phyloP scores from a whole-genome alignment of 2,888 invertebrate genomes.

The Drosophila demipolita region DNA sequence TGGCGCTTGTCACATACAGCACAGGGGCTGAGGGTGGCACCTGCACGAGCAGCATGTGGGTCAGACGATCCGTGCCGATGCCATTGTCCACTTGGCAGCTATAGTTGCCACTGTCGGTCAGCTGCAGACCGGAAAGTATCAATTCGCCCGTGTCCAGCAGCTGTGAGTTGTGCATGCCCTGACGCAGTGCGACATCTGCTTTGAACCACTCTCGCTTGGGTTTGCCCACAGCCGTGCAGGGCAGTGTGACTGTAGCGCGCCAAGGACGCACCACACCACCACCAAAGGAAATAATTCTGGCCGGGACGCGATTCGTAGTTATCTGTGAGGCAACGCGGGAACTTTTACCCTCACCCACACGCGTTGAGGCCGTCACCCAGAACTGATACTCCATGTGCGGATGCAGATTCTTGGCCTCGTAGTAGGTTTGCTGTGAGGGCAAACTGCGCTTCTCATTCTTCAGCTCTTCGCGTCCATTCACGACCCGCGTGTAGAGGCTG shows the following conservation, averaged over 20 bases:
- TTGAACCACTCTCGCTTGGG: conserved; percentile 89
- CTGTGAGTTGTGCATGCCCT: conserved; percentile 88
- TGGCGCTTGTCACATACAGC: conserved; percentile 91
- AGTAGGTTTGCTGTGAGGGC: conserved; percentile 88
- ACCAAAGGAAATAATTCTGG: conserved; percentile 90
- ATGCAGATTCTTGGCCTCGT: conserved; percentile 89
- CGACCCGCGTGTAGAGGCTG: conserved; percentile 89
- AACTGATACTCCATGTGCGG: conserved; percentile 91
- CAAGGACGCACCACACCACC: conserved; percentile 88
- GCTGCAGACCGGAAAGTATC: conserved; percentile 88
- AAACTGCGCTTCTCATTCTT: conserved; percentile 89
- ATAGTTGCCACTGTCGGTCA: conserved; percentile 89
- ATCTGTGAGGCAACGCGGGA: conserved; percentile 89
- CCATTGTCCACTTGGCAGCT: conserved; percentile 90
- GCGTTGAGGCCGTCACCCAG: conserved; percentile 91
- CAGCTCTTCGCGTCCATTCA: conserved; percentile 89
- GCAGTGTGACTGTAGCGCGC: conserved; percentile 88
- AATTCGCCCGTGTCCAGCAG: conserved; percentile 88
- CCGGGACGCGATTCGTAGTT: conserved; percentile 88
- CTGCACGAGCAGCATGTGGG: conserved; percentile 89
- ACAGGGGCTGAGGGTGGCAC: conserved; percentile 91
- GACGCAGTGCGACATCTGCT: conserved; percentile 86
- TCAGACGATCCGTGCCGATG: conserved; percentile 88
- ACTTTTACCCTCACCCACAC: conserved; percentile 91
- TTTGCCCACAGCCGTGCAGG: conserved; percentile 89